phyloP scores from a whole-genome alignment of 1,140 invertebrate species.

The Stegodyphus mimosarum region DNA sequence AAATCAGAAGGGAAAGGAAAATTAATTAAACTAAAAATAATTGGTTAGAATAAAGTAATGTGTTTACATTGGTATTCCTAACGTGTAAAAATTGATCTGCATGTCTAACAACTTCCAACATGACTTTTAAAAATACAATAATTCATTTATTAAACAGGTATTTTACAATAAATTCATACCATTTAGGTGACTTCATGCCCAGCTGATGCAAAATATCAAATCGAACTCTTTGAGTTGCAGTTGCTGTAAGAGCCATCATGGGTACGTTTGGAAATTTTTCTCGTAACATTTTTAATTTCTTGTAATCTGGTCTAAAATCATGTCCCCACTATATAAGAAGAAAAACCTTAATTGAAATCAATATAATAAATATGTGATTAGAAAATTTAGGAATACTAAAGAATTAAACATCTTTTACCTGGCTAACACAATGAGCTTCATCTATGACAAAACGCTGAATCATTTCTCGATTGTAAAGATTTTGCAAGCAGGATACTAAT shows the following conservation, averaged over 20 bases:
- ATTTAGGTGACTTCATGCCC: conserved; percentile 81
- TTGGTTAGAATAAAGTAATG: too few relatives aligned
- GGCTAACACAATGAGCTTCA: conserved; percentile 79
- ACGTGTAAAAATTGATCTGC: too few relatives aligned
- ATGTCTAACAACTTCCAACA: too few relatives aligned
- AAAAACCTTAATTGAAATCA: neutral
- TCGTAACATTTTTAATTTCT: conserved; percentile 71
- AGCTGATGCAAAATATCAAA: conserved; percentile 91
- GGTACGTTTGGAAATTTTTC: conserved; percentile 71
- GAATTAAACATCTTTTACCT: conserved; percentile 66
- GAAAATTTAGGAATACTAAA: neutral
- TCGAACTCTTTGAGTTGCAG: conserved; percentile 88
- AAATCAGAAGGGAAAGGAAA: too few relatives aligned
- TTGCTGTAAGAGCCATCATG: conserved; percentile 76
- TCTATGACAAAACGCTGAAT: conserved; percentile 78
- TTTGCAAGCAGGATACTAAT: conserved; percentile 70
- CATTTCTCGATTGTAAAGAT: conserved; percentile 71
- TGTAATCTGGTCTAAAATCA: conserved; percentile 78
- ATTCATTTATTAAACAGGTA: too few relatives aligned
- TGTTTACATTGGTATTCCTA: too few relatives aligned
- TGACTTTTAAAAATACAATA: too few relatives aligned
- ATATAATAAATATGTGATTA: neutral
- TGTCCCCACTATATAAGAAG: conserved; percentile 77
- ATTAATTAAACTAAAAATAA: too few relatives aligned
- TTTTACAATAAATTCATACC: conserved; percentile 69